Evolutionary conservation across 2,797 vertebrate genomes (phyloP).

Genomic region (Alosa sapidissima): DNA sequence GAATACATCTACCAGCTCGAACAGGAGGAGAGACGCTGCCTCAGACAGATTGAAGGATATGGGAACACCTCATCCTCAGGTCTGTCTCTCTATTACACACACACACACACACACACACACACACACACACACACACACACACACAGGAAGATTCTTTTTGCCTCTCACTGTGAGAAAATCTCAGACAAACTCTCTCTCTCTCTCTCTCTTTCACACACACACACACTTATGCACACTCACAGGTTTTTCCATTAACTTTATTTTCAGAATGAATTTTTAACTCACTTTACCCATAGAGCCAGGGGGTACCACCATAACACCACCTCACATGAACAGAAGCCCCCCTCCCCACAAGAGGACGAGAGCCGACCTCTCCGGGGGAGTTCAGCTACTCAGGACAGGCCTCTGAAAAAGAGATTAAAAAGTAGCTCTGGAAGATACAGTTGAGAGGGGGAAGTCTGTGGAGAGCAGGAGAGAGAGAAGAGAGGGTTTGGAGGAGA

Average conservation of each 20-base stretch:
- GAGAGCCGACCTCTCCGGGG: not conserved
- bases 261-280: not conserved
- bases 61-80: conserved; percentile 47
- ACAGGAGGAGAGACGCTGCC: conserved; percentile 69
- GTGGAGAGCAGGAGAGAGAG: not conserved
- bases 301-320: not conserved
- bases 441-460: not conserved
- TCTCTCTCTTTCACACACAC: not conserved
- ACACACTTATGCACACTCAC: not conserved
- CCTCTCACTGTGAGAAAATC: no score
- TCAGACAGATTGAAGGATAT: conserved; percentile 63
- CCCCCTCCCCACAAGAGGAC: not conserved
- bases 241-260: not conserved
- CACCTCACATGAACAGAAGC: not conserved
- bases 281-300: not conserved
- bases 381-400: not conserved
- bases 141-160: not conserved
- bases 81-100: not conserved
- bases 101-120: not conserved
- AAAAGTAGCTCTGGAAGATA: not conserved
- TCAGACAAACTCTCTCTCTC: no score
- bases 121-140: conserved; percentile 6
- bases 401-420: not conserved
- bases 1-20: conserved; percentile 77
- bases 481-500: no score